Percentiles rank a stretch among this genome's conserved stretches.
Conservation (phyloP, 1,140 invertebrate genomes). For the Melipona quadrifasciata region DNA sequence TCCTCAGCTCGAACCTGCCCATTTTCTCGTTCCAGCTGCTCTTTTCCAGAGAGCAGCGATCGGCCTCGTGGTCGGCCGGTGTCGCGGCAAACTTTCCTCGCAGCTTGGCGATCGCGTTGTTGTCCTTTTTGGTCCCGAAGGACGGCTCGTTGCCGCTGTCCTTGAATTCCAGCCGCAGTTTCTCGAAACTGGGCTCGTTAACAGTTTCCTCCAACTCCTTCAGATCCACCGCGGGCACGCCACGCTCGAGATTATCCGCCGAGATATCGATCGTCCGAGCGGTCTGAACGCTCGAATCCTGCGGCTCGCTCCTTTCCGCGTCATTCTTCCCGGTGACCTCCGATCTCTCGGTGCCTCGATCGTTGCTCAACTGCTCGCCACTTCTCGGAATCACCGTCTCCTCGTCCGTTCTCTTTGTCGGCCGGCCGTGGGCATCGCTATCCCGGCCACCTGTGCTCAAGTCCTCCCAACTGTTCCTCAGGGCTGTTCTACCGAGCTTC, state of each 20-base stretch:
- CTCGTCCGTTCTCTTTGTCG: slow-evolving; percentile 20
- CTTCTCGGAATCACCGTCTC: slow-evolving; percentile 22
- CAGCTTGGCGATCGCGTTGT: slow-evolving; percentile 68
- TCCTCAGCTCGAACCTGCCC: slow-evolving; percentile 18
- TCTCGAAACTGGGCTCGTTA: slow-evolving; percentile 70
- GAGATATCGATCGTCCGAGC: slow-evolving; percentile 47
- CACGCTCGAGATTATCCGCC: slow-evolving; percentile 48
- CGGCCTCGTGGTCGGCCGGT: slow-evolving; percentile 24
- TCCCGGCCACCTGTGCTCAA: slow-evolving; percentile 51
- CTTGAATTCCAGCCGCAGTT: slow-evolving; percentile 73
- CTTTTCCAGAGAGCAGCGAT: slow-evolving; percentile 30
- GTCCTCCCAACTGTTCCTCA: slow-evolving; percentile 71
- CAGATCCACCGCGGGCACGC: slow-evolving; percentile 19
- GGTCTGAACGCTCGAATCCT: slow-evolving; percentile 26
- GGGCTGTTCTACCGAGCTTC: slow-evolving; percentile 73
- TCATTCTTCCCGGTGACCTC: slow-evolving; percentile 49
- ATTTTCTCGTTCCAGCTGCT: slow-evolving; percentile 29
- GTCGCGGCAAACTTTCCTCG: slow-evolving; percentile 63
- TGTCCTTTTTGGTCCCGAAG: slow-evolving; percentile 65
- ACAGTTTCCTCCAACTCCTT: slow-evolving; percentile 53
- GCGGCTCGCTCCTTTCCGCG: slow-evolving; percentile 38
- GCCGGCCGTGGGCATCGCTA: slow-evolving; percentile 11
- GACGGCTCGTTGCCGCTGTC: slow-evolving; percentile 57
- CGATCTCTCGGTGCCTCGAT: slow-evolving; percentile 38
- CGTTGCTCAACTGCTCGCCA: slow-evolving; percentile 32